phyloP scores from a whole-genome alignment of 2,888 invertebrate genomes.

The Apamea monoglypha region DNA sequence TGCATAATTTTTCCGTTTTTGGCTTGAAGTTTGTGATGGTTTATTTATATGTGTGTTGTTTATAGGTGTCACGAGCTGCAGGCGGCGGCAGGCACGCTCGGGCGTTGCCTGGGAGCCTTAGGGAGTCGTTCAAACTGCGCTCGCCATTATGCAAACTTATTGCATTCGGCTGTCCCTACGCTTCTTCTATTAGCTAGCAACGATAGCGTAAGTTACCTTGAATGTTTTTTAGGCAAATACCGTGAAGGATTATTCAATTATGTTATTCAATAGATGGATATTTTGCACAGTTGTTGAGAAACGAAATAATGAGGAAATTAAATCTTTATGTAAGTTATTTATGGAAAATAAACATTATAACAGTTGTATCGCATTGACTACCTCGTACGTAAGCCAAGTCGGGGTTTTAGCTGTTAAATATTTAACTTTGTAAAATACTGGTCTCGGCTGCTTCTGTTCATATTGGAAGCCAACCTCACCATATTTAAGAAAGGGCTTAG shows the following conservation, averaged over 20 bases:
- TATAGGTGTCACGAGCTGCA: constrained; percentile 86
- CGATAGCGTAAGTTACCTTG: constrained; percentile 83
- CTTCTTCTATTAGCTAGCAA: constrained; percentile 86
- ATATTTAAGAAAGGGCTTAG: neutral
- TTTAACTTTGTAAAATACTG: neutral
- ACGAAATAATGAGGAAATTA: neutral
- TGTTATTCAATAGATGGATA: constrained; percentile 38
- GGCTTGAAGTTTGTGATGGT: constrained; percentile 39
- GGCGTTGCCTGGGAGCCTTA: constrained; percentile 85
- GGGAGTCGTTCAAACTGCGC: constrained; percentile 85
- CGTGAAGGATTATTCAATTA: constrained; percentile 49
- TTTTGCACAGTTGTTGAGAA: constrained; percentile 3
- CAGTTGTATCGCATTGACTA: neutral
- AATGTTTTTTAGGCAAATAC: constrained; percentile 42
- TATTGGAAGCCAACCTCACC: neutral
- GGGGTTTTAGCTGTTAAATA: neutral
- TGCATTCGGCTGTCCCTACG: constrained; percentile 84
- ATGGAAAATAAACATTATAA: neutral
- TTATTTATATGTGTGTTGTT: constrained; percentile 60
- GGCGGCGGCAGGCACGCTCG: constrained; percentile 84
- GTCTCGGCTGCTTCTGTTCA: neutral
- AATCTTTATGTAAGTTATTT: neutral
- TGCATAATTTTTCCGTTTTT: constrained; percentile 53
- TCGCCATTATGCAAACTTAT: constrained; percentile 84
- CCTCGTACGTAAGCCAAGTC: neutral